These are phyloP conservation scores for Myrmophylax atrothorax DNA, from an alignment of 2,113 vertebrate species.

Conservation along the genomic window DNA sequence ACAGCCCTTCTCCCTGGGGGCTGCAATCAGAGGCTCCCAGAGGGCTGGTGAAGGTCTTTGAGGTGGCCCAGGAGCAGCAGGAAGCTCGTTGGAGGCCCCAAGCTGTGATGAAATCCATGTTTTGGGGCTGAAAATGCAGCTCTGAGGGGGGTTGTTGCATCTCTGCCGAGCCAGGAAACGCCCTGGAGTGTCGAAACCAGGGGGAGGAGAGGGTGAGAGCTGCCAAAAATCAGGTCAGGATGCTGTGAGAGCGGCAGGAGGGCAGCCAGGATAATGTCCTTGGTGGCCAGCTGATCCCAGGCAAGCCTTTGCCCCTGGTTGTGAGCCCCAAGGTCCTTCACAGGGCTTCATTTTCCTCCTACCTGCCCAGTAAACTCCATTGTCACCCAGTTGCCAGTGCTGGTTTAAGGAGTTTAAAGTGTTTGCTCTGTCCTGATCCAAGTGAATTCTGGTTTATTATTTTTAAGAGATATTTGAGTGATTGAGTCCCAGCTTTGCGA, in stretches of 20 bases:
- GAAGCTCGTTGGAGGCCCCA: background rate
- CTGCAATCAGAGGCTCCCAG: background rate
- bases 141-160: background rate
- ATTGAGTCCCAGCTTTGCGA: background rate
- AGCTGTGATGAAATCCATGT: background rate
- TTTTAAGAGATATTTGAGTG: background rate
- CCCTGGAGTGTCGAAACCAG: background rate
- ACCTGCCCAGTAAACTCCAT: background rate
- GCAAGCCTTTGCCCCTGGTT: rapidly evolving
- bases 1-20: background rate
- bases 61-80: background rate
- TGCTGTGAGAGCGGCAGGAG: background rate
- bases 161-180: background rate
- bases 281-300: background rate
- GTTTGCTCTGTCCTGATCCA: background rate
- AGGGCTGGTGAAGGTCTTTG: background rate
- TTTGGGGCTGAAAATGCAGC: background rate
- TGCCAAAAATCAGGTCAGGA: background rate
- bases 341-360: background rate
- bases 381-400: background rate
- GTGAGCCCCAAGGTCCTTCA: background rate
- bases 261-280: background rate
- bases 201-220: background rate
- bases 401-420: background rate
- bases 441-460: background rate